Evolutionary conservation across 2,888 invertebrate species (phyloP).

Genomic region (Callimorpha dominula): DNA sequence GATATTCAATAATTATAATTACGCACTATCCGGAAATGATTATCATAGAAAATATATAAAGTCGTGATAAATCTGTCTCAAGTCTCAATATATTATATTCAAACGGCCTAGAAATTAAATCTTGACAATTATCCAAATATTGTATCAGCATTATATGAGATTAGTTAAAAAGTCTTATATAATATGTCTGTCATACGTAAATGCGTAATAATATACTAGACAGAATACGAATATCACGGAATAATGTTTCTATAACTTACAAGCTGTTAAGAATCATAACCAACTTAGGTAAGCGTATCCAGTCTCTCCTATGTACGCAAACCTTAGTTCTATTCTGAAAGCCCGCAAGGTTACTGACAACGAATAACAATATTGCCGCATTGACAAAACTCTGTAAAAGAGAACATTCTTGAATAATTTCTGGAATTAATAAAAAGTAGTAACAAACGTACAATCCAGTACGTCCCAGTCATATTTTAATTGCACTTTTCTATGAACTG

Average conservation of each 20-base stretch:
- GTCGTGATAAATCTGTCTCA: slow-evolving; percentile 22
- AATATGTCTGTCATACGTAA: slow-evolving; percentile 13
- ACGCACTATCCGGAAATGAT: slow-evolving; percentile 21
- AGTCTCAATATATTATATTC: slow-evolving; percentile 32
- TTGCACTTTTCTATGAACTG: too few species aligned
- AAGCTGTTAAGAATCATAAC: not conserved
- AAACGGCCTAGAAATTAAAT: slow-evolving; percentile 34
- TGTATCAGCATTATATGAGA: slow-evolving; percentile 19
- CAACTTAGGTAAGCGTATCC: not conserved
- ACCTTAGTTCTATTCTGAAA: not conserved
- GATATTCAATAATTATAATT: slow-evolving; percentile 30
- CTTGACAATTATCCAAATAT: slow-evolving; percentile 47
- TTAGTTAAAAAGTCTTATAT: slow-evolving; percentile 24
- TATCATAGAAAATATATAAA: slow-evolving; percentile 20
- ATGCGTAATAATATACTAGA: slow-evolving; percentile 1
- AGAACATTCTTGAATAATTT: not conserved
- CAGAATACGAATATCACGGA: not conserved
- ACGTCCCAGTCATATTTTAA: too few species aligned
- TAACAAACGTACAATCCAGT: too few species aligned
- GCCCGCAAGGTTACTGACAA: not conserved
- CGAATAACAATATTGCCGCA: not conserved
- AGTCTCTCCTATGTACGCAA: not conserved
- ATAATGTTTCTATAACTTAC: not conserved
- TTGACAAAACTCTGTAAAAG: not conserved
- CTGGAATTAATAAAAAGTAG: not conserved